Percentiles rank a stretch among this genome's conserved stretches.
Evolutionary conservation across 1,140 invertebrate genomes (phyloP).

Genomic region (Cyclargus thomasi): DNA sequence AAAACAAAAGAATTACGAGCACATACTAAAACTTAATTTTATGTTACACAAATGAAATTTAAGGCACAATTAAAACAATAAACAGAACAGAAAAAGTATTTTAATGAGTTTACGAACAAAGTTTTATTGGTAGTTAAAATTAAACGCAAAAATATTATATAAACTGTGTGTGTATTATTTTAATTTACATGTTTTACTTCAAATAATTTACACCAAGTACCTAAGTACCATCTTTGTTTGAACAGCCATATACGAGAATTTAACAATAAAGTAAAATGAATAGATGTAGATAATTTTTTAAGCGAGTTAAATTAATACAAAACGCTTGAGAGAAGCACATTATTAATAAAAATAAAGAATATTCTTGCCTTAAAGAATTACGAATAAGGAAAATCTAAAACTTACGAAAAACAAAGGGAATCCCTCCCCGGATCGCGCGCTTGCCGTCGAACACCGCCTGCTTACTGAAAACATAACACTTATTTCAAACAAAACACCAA

Average conservation of each 20-base stretch:
- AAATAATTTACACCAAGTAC: not conserved
- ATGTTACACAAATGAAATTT: conserved; percentile 2
- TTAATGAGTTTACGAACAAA: not conserved
- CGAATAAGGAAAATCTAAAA: conserved; percentile 48
- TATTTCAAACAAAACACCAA: not conserved
- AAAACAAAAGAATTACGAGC: conserved; percentile 26
- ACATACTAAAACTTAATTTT: not conserved
- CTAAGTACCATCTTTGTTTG: not conserved
- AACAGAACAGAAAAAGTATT: not conserved
- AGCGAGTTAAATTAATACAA: not conserved
- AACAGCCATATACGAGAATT: not conserved
- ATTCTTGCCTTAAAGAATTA: not conserved
- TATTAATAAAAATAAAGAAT: not conserved
- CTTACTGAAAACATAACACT: conserved; percentile 82
- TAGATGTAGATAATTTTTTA: not conserved
- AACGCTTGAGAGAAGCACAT: too few species aligned
- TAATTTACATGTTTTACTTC: not conserved
- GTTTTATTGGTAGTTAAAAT: not conserved
- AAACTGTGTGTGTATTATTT: not conserved
- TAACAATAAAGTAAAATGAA: not conserved
- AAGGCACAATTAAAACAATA: not conserved
- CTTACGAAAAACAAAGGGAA: conserved; percentile 98
- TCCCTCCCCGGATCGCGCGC: conserved; percentile 94
- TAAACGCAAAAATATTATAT: not conserved
- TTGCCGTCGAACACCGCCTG: conserved; percentile 96